A percentile compares a stretch with the other conserved stretches of the same genome.
These are phyloP conservation scores for Drosophila anomelani DNA, from an alignment of 2,888 invertebrate genomes.

Conservation along the genomic window DNA sequence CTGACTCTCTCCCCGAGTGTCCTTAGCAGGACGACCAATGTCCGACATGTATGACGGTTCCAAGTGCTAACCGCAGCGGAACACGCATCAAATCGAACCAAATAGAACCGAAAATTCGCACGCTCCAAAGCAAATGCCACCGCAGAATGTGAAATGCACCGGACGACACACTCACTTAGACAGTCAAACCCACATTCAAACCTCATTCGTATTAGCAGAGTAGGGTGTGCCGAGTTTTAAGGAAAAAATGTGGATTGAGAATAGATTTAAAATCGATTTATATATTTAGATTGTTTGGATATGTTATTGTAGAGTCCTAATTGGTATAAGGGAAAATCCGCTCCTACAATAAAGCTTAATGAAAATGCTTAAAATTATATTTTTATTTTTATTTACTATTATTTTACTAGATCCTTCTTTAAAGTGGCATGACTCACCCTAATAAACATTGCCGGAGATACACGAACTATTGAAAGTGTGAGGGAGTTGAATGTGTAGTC, in stretches of 20 bases:
- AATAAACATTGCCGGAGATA: background rate
- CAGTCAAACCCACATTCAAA: constrained; percentile 7
- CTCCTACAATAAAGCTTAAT: background rate
- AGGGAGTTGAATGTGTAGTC: constrained; percentile 14
- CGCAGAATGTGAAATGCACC: constrained; percentile 50
- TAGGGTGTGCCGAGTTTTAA: constrained; percentile 1
- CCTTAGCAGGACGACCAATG: constrained; percentile 3
- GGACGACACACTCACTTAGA: constrained; percentile 34
- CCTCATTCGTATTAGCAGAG: background rate
- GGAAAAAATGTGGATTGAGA: background rate
- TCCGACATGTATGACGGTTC: constrained; percentile 21
- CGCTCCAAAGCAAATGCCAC: constrained; percentile 46
- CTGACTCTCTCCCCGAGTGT: background rate
- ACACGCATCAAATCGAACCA: constrained; percentile 64
- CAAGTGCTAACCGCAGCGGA: constrained; percentile 63
- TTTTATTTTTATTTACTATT: no score
- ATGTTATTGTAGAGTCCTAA: no score
- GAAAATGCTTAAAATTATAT: no score
- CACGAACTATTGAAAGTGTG: background rate
- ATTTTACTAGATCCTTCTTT: no score
- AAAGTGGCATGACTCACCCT: background rate
- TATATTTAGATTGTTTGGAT: background rate
- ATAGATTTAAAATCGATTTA: background rate
- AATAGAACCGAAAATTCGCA: constrained; percentile 67
- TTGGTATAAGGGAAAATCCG: background rate